Evolutionary conservation across 2,888 invertebrate species (phyloP).

Genomic region (Scrobipalpa costella): DNA sequence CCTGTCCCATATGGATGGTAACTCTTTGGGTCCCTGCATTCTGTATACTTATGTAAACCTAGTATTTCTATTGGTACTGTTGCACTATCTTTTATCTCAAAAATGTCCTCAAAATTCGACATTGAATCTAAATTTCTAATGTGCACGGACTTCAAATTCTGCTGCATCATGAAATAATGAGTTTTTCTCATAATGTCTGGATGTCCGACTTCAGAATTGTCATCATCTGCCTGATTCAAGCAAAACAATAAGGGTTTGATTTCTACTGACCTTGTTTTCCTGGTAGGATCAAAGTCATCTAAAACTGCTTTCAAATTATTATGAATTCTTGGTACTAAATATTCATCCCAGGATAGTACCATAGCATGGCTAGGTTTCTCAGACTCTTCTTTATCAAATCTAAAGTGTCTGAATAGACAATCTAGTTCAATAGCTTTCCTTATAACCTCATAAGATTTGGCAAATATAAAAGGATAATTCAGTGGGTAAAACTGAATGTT

Average conservation of each 20-base stretch:
- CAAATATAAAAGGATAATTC: conserved; percentile 83
- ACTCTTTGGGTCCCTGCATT: conserved; percentile 67
- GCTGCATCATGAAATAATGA: conserved; percentile 63
- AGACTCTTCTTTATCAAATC: conserved; percentile 71
- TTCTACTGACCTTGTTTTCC: conserved; percentile 58
- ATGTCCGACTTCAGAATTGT: conserved; percentile 65
- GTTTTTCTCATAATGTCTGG: conserved; percentile 73
- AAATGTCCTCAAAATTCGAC: conserved; percentile 68
- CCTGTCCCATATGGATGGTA: conserved; percentile 56
- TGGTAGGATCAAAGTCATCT: conserved; percentile 73
- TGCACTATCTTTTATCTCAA: conserved; percentile 55
- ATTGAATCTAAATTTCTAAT: conserved; percentile 73
- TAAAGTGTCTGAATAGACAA: conserved; percentile 83
- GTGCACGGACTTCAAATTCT: conserved; percentile 52
- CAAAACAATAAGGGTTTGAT: conserved; percentile 67
- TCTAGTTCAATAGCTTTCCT: conserved; percentile 82
- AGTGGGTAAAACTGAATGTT: conserved; percentile 82
- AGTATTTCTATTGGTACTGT: conserved; percentile 60
- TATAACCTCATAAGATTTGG: conserved; percentile 72
- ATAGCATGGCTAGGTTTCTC: conserved; percentile 77
- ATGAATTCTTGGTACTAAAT: conserved; percentile 82
- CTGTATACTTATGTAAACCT: conserved; percentile 72
- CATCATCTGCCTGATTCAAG: conserved; percentile 72
- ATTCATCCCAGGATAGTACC: conserved; percentile 84
- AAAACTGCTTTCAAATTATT: conserved; percentile 78